phyloP scores from a whole-genome alignment of 2,888 invertebrate genomes.

The Xestia rhomboidea region DNA sequence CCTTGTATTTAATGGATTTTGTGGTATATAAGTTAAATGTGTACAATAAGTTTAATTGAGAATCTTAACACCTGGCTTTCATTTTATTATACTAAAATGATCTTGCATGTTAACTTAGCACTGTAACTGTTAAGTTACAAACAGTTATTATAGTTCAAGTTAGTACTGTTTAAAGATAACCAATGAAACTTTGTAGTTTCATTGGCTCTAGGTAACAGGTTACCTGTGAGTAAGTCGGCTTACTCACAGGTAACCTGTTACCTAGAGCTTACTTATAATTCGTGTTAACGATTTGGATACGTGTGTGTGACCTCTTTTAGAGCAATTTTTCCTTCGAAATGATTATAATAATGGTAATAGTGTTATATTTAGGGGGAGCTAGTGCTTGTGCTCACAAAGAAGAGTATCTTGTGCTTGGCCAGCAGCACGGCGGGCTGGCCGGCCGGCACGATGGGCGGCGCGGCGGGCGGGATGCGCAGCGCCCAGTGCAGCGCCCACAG shows the following conservation, averaged over 20 bases:
- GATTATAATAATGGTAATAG: background rate
- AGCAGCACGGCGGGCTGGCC: slow-evolving; percentile 97
- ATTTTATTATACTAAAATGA: too few species aligned
- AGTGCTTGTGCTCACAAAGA: slow-evolving; percentile 93
- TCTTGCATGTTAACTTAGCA: too few species aligned
- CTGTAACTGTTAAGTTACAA: too few species aligned
- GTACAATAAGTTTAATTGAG: too few species aligned
- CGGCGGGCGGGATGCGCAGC: slow-evolving; percentile 97
- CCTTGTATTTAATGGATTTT: background rate
- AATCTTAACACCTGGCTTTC: too few species aligned
- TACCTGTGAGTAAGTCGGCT: too few species aligned
- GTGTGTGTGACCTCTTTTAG: background rate
- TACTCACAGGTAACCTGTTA: background rate
- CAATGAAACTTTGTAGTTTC: too few species aligned
- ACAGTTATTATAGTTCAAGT: too few species aligned
- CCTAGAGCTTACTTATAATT: background rate
- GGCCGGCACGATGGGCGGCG: slow-evolving; percentile 96
- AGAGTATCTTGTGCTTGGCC: slow-evolving; percentile 96
- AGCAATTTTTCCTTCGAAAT: background rate
- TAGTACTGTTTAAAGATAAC: background rate
- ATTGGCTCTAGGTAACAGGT: too few species aligned
- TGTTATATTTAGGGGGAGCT: background rate
- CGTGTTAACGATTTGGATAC: background rate
- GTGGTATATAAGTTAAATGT: too few species aligned
- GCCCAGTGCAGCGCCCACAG: slow-evolving; percentile 98